Percentiles rank a stretch among this genome's conserved stretches.
phyloP scores from a whole-genome alignment of 1,140 invertebrate species.

The Himalopsyche phryganea region DNA sequence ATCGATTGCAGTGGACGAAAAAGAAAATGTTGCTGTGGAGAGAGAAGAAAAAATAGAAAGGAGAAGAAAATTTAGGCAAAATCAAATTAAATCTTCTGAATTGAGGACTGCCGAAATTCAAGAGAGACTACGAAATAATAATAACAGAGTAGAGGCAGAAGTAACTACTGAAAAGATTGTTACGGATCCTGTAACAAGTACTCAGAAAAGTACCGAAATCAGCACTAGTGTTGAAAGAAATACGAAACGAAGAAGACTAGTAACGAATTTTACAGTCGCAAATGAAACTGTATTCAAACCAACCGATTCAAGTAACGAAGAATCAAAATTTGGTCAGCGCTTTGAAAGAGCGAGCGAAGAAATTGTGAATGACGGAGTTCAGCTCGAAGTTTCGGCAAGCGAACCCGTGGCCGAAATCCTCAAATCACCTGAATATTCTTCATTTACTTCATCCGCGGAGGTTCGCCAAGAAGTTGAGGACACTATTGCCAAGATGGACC shows the following conservation, averaged over 20 bases:
- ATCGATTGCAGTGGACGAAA: constrained; percentile 11
- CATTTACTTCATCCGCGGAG: too few relatives aligned
- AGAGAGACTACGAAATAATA: too few relatives aligned
- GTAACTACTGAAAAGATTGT: too few relatives aligned
- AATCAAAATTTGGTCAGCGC: constrained; percentile 14
- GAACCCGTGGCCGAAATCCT: too few relatives aligned
- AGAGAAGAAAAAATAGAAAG: constrained; percentile 5
- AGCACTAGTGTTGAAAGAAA: constrained; percentile 24
- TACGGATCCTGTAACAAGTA: constrained; percentile 37
- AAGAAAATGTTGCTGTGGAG: constrained; percentile 22
- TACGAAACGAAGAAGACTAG: constrained; percentile 26
- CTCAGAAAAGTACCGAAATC: constrained; percentile 34
- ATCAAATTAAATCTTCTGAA: too few relatives aligned
- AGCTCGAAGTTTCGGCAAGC: too few relatives aligned
- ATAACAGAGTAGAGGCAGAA: too few relatives aligned
- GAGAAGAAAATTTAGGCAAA: constrained; percentile 12
- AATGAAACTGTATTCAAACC: constrained; percentile 11
- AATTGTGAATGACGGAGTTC: constrained; percentile 7
- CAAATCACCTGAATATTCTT: too few relatives aligned
- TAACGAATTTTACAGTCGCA: constrained; percentile 22
- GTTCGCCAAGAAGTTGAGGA: neutral
- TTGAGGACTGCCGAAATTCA: too few relatives aligned
- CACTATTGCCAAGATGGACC: constrained; percentile 30
- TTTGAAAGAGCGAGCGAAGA: constrained; percentile 30
- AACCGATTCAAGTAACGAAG: constrained; percentile 2